These are phyloP conservation scores for Pteronura brasiliensis DNA, from an alignment of 2,113 vertebrate species.

Conservation along the genomic window DNA sequence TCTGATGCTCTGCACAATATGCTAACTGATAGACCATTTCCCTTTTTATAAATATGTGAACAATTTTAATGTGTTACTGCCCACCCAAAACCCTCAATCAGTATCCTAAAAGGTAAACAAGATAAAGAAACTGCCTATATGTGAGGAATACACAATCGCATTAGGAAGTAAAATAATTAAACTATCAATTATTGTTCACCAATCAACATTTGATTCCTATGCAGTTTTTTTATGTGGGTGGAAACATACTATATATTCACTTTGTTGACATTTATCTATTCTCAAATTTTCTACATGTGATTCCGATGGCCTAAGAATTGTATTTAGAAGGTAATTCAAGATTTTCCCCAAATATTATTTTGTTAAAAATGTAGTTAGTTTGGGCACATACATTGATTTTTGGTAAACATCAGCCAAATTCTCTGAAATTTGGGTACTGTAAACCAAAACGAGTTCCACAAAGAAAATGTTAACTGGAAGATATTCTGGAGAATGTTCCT, in stretches of 20 bases:
- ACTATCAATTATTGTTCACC: not conserved
- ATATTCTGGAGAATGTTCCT: not conserved
- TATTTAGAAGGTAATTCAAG: not conserved
- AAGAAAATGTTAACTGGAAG: not conserved
- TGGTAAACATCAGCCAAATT: not conserved
- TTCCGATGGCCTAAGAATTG: not conserved
- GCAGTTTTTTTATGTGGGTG: not conserved
- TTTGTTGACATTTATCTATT: not conserved
- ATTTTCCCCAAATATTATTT: not conserved
- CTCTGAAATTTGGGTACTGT: not conserved
- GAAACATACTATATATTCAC: not conserved
- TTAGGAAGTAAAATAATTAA: not conserved
- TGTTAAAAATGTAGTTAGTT: not conserved
- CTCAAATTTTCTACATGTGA: not conserved
- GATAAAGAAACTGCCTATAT: not conserved
- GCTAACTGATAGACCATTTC: not conserved
- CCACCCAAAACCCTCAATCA: not conserved
- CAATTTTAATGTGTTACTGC: not conserved
- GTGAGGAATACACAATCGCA: not conserved
- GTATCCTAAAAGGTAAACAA: not conserved
- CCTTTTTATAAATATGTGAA: not conserved
- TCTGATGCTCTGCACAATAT: not conserved
- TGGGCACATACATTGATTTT: not conserved
- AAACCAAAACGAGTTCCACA: not conserved
- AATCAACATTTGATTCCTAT: not conserved